A percentile compares a stretch with the other conserved stretches of the same genome.
Evolutionary conservation across 1,140 invertebrate species (phyloP).

Genomic region (Anadara kagoshimensis): DNA sequence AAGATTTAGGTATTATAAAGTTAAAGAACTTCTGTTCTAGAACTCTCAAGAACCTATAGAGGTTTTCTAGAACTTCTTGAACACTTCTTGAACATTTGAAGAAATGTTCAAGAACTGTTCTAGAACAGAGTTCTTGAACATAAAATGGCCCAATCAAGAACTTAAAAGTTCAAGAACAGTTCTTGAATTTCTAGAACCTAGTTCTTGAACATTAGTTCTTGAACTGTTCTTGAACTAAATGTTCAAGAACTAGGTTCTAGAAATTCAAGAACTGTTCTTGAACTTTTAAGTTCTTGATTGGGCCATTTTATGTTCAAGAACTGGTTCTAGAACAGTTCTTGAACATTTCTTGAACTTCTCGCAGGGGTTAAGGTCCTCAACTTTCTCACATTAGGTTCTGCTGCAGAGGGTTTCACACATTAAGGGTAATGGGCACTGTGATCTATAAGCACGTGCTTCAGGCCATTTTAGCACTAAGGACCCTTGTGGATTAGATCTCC

Average conservation of each 20-base stretch:
- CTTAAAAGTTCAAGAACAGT: background rate
- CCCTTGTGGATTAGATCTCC: too few species aligned
- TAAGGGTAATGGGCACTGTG: too few species aligned
- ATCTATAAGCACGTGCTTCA: too few species aligned
- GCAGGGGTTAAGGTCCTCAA: conserved; percentile 6
- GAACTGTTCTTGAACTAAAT: background rate
- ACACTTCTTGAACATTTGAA: conserved; percentile 4
- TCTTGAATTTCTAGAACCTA: conserved; percentile 14
- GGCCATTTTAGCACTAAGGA: too few species aligned
- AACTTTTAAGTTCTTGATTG: conserved; percentile 8
- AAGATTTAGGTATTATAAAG: background rate
- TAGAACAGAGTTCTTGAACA: conserved; percentile 5
- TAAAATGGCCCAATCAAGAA: conserved; percentile 10
- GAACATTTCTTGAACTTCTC: conserved; percentile 15
- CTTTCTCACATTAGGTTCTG: too few species aligned
- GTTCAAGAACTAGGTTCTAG: conserved; percentile 9
- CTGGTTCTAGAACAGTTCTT: conserved; percentile 3
- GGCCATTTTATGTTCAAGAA: conserved; percentile 12
- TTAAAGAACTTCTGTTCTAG: background rate
- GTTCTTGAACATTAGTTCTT: conserved; percentile 1
- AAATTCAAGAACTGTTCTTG: conserved; percentile 7
- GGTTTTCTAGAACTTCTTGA: conserved; percentile 1
- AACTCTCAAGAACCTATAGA: background rate
- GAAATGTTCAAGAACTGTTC: conserved; percentile 14
- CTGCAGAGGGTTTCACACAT: too few species aligned